Conservation (phyloP, 1,140 invertebrate species). For the Pachypeltis micranthus region DNA sequence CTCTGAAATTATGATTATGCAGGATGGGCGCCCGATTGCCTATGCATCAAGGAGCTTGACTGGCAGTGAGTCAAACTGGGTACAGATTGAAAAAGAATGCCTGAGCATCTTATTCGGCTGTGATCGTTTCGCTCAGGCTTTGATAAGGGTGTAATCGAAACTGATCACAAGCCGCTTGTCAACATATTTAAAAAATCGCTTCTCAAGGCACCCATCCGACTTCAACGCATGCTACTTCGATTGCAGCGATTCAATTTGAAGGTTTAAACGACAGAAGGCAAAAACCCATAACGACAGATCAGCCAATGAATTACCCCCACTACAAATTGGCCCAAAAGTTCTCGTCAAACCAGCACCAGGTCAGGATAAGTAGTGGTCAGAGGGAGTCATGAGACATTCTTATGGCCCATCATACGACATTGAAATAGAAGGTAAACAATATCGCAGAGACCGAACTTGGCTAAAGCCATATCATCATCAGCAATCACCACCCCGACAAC, state of each 20-base stretch:
- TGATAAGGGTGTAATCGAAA: slow-evolving; percentile 29
- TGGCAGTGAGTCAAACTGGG: slow-evolving; percentile 26
- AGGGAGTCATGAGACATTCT: too few species aligned
- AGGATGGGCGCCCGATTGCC: slow-evolving; percentile 31
- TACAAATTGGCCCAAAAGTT: too few species aligned
- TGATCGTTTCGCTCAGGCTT: slow-evolving; percentile 32
- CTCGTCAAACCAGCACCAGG: too few species aligned
- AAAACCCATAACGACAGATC: too few species aligned
- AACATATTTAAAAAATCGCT: slow-evolving; percentile 26
- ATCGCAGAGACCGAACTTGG: not conserved
- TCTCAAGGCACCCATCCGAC: slow-evolving; percentile 26
- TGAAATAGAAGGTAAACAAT: not conserved
- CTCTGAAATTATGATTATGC: too few species aligned
- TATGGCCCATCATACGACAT: not conserved
- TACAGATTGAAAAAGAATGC: slow-evolving; percentile 33
- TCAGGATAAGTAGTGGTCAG: too few species aligned
- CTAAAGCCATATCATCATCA: not conserved
- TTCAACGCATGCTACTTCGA: slow-evolving; percentile 36
- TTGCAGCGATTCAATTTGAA: slow-evolving; percentile 29
- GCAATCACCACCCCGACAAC: too few species aligned
- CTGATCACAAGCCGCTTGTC: slow-evolving; percentile 31
- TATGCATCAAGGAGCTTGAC: slow-evolving; percentile 33
- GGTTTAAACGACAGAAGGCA: too few species aligned
- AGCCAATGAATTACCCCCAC: too few species aligned
- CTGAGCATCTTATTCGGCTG: too few species aligned